Percentiles rank a stretch among this genome's conserved stretches.
phyloP scores from a whole-genome alignment of 2,888 invertebrate species.

The Morpho achilles region DNA sequence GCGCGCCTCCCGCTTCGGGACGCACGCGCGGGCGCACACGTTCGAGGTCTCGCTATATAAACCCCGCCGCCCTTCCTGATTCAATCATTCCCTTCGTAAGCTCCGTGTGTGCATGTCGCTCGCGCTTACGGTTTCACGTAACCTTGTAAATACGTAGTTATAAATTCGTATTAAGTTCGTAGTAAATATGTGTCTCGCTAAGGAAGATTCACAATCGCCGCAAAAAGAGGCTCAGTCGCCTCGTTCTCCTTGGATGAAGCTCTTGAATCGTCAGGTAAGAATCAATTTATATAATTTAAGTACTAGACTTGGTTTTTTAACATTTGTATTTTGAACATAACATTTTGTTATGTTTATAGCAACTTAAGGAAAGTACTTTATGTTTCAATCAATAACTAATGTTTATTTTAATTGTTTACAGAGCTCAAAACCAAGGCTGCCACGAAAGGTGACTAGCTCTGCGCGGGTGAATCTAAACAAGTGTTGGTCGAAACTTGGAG shows the following conservation, averaged over 20 bases:
- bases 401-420: constrained; percentile 54
- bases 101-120: constrained; percentile 61
- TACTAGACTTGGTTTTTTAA: constrained; percentile 8
- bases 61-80: constrained; percentile 65
- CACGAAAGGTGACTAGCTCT: constrained; percentile 76
- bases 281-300: constrained; percentile 16
- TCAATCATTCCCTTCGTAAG: constrained; percentile 68
- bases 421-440: constrained; percentile 78
- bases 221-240: constrained; percentile 65
- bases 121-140: constrained; percentile 34
- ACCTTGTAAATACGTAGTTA: constrained; percentile 68
- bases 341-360: too few relatives aligned
- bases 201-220: constrained; percentile 66
- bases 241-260: constrained; percentile 79
- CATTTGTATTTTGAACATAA: constrained; percentile 1
- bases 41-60: constrained; percentile 56
- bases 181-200: constrained; percentile 77
- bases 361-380: too few relatives aligned
- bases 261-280: constrained; percentile 77
- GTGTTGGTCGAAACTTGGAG: constrained; percentile 82
- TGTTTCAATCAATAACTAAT: constrained; percentile 4
- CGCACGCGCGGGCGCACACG: constrained; percentile 38
- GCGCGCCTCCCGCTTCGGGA: constrained; percentile 42
- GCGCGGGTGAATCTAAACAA: constrained; percentile 82
- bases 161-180: constrained; percentile 47